phyloP scores from a whole-genome alignment of 2,888 invertebrate genomes.

The Tortricodes alternella region DNA sequence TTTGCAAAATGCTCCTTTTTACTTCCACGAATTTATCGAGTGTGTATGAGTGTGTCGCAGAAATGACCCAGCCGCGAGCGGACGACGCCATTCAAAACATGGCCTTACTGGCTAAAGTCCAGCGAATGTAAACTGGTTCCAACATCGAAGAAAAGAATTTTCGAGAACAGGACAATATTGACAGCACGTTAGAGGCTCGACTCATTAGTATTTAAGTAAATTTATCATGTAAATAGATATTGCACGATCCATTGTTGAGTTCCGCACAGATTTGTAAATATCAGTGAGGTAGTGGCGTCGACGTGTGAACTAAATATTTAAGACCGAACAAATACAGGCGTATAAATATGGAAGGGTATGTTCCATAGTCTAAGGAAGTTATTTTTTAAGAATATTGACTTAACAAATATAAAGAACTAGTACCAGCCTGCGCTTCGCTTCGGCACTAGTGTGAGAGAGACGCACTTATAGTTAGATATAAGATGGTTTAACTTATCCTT shows the following conservation, averaged over 20 bases:
- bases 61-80: constrained; percentile 1
- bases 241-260: constrained; percentile 17
- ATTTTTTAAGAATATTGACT: constrained; percentile 11
- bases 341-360: constrained; percentile 14
- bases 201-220: constrained; percentile 31
- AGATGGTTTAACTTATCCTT: too few species aligned
- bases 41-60: neutral
- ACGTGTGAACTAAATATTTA: constrained; percentile 30
- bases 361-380: constrained; percentile 12
- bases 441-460: too few species aligned
- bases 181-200: constrained; percentile 24
- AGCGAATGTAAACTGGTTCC: constrained; percentile 18
- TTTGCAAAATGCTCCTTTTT: constrained; percentile 22
- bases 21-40: constrained; percentile 9
- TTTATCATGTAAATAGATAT: constrained; percentile 25
- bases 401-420: constrained; percentile 6
- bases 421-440: too few species aligned
- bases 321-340: constrained; percentile 13
- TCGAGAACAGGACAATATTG: constrained; percentile 27
- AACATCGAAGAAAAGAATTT: constrained; percentile 20
- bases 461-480: too few species aligned
- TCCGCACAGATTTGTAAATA: constrained; percentile 30
- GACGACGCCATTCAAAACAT: constrained; percentile 30
- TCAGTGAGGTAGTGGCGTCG: constrained; percentile 25
- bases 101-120: constrained; percentile 33